Base-by-base conservation (phyloP, 2,888 invertebrate genomes). In the Melanchra persicariae region DNA sequence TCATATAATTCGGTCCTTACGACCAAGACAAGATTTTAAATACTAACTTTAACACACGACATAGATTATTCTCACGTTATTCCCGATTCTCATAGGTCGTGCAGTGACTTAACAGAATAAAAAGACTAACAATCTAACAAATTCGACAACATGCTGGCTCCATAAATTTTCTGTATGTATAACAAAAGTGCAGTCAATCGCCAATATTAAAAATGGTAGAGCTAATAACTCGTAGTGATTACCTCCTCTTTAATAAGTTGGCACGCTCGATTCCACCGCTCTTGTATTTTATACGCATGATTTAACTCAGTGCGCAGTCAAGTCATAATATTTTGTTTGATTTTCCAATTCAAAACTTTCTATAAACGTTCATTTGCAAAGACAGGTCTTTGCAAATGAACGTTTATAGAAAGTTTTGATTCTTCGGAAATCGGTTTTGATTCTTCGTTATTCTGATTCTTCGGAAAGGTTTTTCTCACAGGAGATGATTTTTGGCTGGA, bases 191-290 rank as follows among this genome's bases (percentile, higher is more conserved):
- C 87, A 87, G 85, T 85, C 90, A 89, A 90, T 91, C 80, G 85
- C 72, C 76, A 84, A 89, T 88, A 92, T 92, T 91, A 91, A 91
- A 91, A 90, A 77, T 55, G 77, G 51, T 63, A 70, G 61, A 74
- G 78, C 70, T 80, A 87, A 79, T 86, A 85, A 83, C 75, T 85
- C 84, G 77, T 62, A 77, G 87, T 87, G 87, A 89, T 89, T 88
- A n/a, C 78, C 74, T 77, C 71, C 69, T 83, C 77, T 77, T 74
- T 82, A 61, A 80, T 51, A 68, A 67, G 54, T 84, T 70, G 69
- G 82, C 68, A 83, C 74, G 81, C 74, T 81, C 77, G 79, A 85
- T 87, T 88, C 81, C 57, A 66, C 68, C 60, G 51, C 34, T 17
- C 30, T 66, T 57, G 45, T 60, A 49, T 61, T 70, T 58, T 52